Evolutionary conservation across 2,113 vertebrate genomes (phyloP).

Genomic region (Barnardius zonarius): DNA sequence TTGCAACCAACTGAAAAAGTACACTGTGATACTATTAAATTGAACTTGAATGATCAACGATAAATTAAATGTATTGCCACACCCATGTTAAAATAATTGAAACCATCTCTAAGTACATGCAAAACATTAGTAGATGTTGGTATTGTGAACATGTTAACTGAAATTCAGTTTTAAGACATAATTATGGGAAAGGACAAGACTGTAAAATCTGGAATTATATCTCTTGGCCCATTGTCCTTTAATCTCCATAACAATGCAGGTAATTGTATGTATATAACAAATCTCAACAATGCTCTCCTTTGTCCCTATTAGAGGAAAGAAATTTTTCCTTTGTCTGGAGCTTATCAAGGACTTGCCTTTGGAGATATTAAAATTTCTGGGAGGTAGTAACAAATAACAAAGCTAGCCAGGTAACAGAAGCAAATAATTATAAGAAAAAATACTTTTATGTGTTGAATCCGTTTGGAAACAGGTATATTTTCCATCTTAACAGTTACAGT

Average conservation of each 20-base stretch:
- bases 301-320: background rate
- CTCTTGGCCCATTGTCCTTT: slow-evolving; percentile 9
- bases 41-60: background rate
- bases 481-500: background rate
- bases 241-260: slow-evolving; percentile 33
- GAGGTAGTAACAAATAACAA: background rate
- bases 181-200: background rate
- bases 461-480: background rate
- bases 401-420: background rate
- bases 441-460: background rate
- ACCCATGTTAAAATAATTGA: background rate
- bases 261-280: slow-evolving; percentile 29
- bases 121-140: background rate
- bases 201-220: slow-evolving; percentile 13
- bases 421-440: background rate
- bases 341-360: background rate
- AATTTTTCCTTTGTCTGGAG: background rate
- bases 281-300: background rate
- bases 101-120: background rate
- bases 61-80: background rate
- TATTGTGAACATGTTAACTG: background rate
- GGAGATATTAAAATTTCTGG: background rate
- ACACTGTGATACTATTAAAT: background rate
- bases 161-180: slow-evolving; percentile 12
- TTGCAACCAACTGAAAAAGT: background rate